Percentiles rank a stretch among this genome's conserved stretches.
Evolutionary conservation across 2,888 invertebrate species (phyloP).

Genomic region (Plagiodera versicolora): DNA sequence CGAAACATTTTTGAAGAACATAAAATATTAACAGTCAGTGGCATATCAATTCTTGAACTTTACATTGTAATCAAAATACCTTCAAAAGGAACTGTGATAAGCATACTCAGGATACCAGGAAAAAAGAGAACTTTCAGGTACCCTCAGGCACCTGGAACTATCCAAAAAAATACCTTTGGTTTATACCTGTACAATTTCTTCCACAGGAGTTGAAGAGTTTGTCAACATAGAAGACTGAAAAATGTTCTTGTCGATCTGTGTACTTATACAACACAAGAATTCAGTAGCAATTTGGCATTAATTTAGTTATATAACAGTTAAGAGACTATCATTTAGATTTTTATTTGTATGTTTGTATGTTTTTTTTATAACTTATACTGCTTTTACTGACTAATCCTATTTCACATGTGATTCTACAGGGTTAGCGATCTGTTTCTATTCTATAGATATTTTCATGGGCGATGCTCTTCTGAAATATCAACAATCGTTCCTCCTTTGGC

Average conservation of each 20-base stretch:
- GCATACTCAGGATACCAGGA: background rate
- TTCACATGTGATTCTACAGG: too few relatives aligned
- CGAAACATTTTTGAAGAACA: conserved; percentile 6
- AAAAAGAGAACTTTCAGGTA: background rate
- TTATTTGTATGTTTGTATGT: too few relatives aligned
- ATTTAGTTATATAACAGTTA: too few relatives aligned
- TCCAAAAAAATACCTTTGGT: background rate
- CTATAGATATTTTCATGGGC: too few relatives aligned
- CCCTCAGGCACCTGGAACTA: background rate
- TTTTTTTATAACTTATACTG: too few relatives aligned
- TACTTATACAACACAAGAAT: too few relatives aligned
- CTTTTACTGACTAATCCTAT: too few relatives aligned
- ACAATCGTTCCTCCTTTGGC: too few relatives aligned
- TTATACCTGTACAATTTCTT: background rate
- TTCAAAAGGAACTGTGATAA: background rate
- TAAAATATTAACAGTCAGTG: background rate
- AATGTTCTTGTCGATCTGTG: background rate
- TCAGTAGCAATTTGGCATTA: too few relatives aligned
- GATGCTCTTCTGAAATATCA: too few relatives aligned
- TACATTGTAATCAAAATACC: background rate
- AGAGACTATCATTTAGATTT: too few relatives aligned
- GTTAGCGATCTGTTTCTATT: too few relatives aligned
- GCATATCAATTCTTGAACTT: background rate
- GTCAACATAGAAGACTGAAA: background rate
- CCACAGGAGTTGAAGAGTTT: background rate